These are phyloP conservation scores for Pantherophis guttatus DNA, from an alignment of 2,113 vertebrate genomes.

Conservation along the genomic window DNA sequence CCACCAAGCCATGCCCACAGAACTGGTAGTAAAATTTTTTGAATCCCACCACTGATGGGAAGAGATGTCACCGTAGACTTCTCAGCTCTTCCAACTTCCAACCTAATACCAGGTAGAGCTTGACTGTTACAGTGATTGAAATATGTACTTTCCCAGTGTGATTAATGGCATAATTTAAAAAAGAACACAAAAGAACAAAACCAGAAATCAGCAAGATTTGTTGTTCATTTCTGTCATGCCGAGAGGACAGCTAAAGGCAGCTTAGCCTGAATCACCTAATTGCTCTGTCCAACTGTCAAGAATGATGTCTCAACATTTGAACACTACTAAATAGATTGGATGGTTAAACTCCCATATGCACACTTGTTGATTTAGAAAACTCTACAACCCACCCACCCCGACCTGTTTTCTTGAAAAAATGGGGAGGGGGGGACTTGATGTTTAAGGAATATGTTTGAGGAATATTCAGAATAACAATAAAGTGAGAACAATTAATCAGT, in stretches of 20 bases:
- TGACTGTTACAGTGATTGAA: background rate
- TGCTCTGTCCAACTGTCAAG: background rate
- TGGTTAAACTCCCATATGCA: background rate
- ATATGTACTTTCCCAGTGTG: background rate
- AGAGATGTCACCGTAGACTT: background rate
- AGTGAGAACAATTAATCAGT: background rate
- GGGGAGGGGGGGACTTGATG: background rate
- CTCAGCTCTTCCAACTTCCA: background rate
- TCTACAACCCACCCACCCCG: background rate
- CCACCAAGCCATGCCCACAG: too few relatives aligned
- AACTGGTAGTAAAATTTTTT: too few relatives aligned
- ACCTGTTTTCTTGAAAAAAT: background rate
- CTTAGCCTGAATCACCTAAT: background rate
- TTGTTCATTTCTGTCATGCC: background rate
- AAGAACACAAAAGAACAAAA: background rate
- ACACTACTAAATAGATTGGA: background rate
- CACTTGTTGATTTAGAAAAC: background rate
- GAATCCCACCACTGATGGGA: background rate
- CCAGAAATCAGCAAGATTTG: background rate
- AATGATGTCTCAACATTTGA: background rate
- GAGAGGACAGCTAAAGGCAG: background rate
- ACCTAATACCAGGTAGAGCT: background rate
- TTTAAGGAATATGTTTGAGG: background rate
- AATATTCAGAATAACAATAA: background rate
- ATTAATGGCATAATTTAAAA: background rate